A percentile compares a stretch with the other conserved stretches of the same genome.
phyloP scores from a whole-genome alignment of 2,113 vertebrate species.

The Dermatemys mawii region DNA sequence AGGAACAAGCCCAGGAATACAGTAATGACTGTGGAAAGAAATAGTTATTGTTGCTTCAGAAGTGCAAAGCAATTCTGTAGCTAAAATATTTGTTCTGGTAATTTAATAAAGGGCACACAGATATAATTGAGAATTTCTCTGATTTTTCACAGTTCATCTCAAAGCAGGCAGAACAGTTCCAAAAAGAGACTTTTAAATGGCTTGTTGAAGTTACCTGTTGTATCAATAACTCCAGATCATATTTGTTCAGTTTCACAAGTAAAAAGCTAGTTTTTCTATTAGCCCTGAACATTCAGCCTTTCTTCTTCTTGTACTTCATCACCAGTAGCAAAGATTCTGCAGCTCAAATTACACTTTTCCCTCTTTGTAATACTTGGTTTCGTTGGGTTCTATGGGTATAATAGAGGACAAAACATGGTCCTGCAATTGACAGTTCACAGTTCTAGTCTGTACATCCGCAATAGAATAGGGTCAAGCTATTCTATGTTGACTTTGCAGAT shows the following conservation, averaged over 20 bases:
- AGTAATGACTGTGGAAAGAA: fast-evolving
- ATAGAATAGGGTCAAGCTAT: not conserved
- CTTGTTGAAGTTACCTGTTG: not conserved
- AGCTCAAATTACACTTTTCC: not conserved
- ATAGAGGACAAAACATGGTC: no score
- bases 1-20: not conserved
- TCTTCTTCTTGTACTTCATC: not conserved
- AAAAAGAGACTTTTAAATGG: not conserved
- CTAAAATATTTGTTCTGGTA: not conserved
- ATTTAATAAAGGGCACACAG: not conserved
- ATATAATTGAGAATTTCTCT: not conserved
- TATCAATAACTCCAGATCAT: not conserved
- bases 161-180: no score
- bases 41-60: not conserved
- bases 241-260: not conserved
- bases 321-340: not conserved
- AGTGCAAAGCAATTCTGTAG: not conserved
- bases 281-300: not conserved
- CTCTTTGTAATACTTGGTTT: not conserved
- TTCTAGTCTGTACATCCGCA: fast-evolving
- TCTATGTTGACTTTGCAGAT: fast-evolving
- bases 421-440: fast-evolving
- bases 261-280: not conserved
- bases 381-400: fast-evolving
- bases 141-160: not conserved